phyloP scores from a whole-genome alignment of 2,888 invertebrate species.

The Bembecia ichneumoniformis region DNA sequence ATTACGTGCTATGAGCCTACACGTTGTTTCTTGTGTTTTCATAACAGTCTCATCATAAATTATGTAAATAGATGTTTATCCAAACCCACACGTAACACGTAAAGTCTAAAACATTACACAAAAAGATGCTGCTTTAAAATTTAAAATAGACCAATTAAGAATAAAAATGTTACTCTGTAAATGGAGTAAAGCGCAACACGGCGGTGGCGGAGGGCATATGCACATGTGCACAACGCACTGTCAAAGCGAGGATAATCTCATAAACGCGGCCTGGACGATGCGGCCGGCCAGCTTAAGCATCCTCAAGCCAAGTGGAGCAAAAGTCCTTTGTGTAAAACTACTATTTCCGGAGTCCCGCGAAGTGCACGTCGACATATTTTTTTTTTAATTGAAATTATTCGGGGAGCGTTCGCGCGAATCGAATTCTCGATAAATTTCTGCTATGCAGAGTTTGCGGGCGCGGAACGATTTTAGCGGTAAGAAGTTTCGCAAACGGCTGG shows the following conservation, averaged over 20 bases:
- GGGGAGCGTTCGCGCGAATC: constrained; percentile 37
- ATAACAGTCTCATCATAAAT: too few species aligned
- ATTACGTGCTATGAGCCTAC: too few species aligned
- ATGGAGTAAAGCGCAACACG: constrained; percentile 32
- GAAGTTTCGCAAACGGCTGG: constrained; percentile 61
- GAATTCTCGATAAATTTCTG: constrained; percentile 38
- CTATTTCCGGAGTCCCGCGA: constrained; percentile 11
- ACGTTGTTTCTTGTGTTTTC: too few species aligned
- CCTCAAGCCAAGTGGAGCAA: constrained; percentile 48
- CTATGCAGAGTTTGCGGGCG: constrained; percentile 31
- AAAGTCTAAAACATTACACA: too few species aligned
- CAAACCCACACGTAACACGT: too few species aligned
- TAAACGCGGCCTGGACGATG: constrained; percentile 54
- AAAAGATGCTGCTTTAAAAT: too few species aligned
- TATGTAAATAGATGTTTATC: too few species aligned
- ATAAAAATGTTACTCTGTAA: constrained; percentile 28
- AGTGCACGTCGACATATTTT: constrained; percentile 31
- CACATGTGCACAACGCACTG: constrained; percentile 39
- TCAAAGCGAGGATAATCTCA: constrained; percentile 67
- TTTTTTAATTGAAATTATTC: constrained; percentile 32
- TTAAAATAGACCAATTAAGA: constrained; percentile 32
- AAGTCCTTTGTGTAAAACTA: constrained; percentile 45
- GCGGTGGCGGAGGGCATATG: constrained; percentile 9
- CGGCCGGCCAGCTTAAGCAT: constrained; percentile 49
- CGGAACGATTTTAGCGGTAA: constrained; percentile 45